Evolutionary conservation across 1,140 invertebrate species (phyloP), one percentile per base, ranked within the genome.

Genomic region (Tenebrio molitor): DNA sequence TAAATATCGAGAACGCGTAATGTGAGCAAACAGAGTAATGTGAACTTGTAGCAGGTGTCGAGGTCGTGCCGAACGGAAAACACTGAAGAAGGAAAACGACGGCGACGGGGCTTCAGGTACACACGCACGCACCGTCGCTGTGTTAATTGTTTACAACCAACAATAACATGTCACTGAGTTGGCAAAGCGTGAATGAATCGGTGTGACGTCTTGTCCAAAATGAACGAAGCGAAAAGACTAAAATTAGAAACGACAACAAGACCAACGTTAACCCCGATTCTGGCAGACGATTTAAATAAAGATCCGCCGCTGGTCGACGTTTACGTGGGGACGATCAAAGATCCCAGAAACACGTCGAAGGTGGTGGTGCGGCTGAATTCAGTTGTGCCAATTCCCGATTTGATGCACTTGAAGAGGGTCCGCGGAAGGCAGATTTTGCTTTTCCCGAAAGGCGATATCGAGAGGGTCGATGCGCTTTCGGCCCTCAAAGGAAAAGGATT

Each of bases 341-440:
- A 90, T 39, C 86, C 86, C 12, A 89, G 88, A 79, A 82, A 88
- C 10, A 90, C 89, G n/a, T 90, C 90, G 1, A 85, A 83, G 71
- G 85, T 90, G 0, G 88, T 94, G 16, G 71, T 85, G 21, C 80
- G 85, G 42, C 77, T 92, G 21, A 88, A 87, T 80, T 80, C 84
- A 75, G 86, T 84, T 69, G 76, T 85, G 70, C 88, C 85, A 10
- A 82, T 93, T 19, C 86, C 87, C 1, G 82, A 85, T 12, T 86
- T 94, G 14, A 84, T 85, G 25, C 92, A 95, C 83, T 82, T 95
- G 8, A 95, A 95, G 80, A 86, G 93, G 58, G 90, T 92, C 1
- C 84, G 85, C n/a, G 85, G 86, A 3, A 84, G 83, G n/a, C 84
- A 88, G 5, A 83, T 93, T 4, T 78, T 93, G 6, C 74, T 94